phyloP scores from a whole-genome alignment of 30 jellyfish, hydroid and myxozoan species.

The Aurelia aurita complex sp. Pacific region DNA sequence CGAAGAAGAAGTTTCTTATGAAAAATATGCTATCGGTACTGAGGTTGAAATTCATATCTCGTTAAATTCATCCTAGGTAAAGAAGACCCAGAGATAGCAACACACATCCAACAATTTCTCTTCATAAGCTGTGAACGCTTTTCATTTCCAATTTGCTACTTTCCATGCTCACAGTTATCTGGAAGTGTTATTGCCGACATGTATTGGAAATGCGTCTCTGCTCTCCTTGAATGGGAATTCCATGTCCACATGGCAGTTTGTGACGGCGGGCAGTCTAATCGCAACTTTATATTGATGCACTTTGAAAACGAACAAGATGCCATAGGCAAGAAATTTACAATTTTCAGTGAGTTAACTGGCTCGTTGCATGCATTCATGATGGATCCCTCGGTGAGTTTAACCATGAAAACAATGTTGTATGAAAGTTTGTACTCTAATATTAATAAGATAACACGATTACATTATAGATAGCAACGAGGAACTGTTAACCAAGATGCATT shows the following conservation, averaged over 20 bases:
- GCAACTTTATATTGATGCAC: conserved; percentile 6
- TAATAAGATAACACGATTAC: too few species aligned
- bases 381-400: conserved; percentile 19
- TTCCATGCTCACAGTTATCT: conserved; percentile 1
- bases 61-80: neutral
- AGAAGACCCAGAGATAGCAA: neutral
- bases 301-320: conserved; percentile 23
- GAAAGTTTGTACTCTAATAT: too few species aligned
- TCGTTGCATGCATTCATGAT: conserved; percentile 6
- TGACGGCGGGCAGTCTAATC: conserved; percentile 11
- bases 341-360: conserved; percentile 6
- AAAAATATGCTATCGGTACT: too few species aligned
- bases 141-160: conserved; percentile 4
- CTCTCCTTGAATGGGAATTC: conserved; percentile 18
- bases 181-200: conserved; percentile 12
- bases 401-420: too few species aligned
- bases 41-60: neutral
- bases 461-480: too few species aligned
- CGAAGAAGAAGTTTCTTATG: too few species aligned
- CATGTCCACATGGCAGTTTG: conserved; percentile 17
- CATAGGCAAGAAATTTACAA: conserved; percentile 3
- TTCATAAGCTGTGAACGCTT: conserved; percentile 6
- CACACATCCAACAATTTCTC: conserved; percentile 15
- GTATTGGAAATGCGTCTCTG: conserved; percentile 16
- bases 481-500: too few species aligned